These are phyloP conservation scores for Pempheris klunzingeri DNA, from an alignment of 2,797 vertebrate species.

Conservation along the genomic window DNA sequence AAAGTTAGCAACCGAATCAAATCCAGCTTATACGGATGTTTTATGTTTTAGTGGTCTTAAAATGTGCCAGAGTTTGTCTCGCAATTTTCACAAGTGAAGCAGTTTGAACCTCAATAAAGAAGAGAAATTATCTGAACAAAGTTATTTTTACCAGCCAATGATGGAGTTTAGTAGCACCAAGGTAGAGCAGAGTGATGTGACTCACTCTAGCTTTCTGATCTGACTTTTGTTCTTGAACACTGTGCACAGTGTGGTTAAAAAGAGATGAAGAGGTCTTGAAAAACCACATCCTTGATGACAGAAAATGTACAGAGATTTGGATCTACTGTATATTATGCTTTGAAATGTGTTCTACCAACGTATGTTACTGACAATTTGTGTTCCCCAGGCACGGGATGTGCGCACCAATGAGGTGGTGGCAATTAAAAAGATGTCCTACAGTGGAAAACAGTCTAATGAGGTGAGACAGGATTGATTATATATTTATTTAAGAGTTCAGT, in stretches of 20 bases:
- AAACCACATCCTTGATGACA: conserved; percentile 1
- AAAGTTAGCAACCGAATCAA: conserved; percentile 1
- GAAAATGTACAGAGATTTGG: not conserved
- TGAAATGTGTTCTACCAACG: conserved; percentile 12
- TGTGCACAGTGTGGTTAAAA: not conserved
- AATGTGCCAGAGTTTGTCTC: not conserved
- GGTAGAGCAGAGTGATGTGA: conserved; percentile 5
- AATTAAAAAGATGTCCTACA: conserved; percentile 99
- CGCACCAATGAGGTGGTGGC: conserved; percentile 99
- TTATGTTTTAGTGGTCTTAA: not conserved
- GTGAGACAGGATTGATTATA: conserved; percentile 71
- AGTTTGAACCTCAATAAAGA: not conserved
- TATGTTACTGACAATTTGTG: conserved; percentile 16
- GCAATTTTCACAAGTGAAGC: not conserved
- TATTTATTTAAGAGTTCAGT: not conserved
- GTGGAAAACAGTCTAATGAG: conserved; percentile 98
- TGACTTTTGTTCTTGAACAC: not conserved
- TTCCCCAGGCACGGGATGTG: conserved; percentile 92
- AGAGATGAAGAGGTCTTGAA: conserved; percentile 4
- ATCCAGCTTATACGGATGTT: not conserved
- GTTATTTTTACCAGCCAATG: conserved; percentile 14
- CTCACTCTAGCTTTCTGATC: conserved; percentile 7
- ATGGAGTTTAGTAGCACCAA: conserved; percentile 4
- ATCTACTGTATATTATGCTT: not conserved
- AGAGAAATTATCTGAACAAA: not conserved